These are phyloP conservation scores for Athalia rosae DNA, from an alignment of 2,888 invertebrate species.

Conservation along the genomic window DNA sequence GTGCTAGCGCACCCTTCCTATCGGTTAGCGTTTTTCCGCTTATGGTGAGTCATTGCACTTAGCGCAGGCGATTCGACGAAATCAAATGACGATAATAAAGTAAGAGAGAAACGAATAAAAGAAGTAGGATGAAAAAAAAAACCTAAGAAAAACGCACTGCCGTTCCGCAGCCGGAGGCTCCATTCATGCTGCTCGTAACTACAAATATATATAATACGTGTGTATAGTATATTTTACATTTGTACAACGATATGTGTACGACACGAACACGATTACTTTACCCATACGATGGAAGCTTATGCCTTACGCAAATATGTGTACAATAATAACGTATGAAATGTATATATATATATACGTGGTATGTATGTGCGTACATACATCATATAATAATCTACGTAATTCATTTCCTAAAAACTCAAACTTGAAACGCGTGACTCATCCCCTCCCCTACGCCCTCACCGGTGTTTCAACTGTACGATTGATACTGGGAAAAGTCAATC, in stretches of 20 bases:
- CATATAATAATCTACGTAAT: neutral
- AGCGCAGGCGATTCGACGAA: conserved; percentile 36
- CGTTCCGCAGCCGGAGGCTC: neutral
- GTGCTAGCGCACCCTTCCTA: conserved; percentile 40
- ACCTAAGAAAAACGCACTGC: neutral
- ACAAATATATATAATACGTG: neutral
- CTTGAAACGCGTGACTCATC: too few relatives aligned
- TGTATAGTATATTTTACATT: neutral
- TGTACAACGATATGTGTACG: too few relatives aligned
- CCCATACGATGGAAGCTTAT: too few relatives aligned
- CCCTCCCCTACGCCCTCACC: too few relatives aligned
- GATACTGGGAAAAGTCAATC: too few relatives aligned
- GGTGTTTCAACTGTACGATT: too few relatives aligned
- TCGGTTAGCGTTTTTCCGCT: conserved; percentile 40
- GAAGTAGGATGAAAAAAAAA: neutral
- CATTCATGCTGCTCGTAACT: neutral
- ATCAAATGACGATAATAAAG: conserved; percentile 27
- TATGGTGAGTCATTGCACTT: conserved; percentile 44
- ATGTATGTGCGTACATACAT: neutral
- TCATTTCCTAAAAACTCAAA: too few relatives aligned
- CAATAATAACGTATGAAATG: too few relatives aligned
- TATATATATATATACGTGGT: too few relatives aligned
- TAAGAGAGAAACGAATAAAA: neutral
- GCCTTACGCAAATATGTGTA: too few relatives aligned
- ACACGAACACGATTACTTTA: too few relatives aligned